These are phyloP conservation scores for Boulengerochromis microlepis DNA, from an alignment of 2,113 vertebrate genomes.

Conservation along the genomic window DNA sequence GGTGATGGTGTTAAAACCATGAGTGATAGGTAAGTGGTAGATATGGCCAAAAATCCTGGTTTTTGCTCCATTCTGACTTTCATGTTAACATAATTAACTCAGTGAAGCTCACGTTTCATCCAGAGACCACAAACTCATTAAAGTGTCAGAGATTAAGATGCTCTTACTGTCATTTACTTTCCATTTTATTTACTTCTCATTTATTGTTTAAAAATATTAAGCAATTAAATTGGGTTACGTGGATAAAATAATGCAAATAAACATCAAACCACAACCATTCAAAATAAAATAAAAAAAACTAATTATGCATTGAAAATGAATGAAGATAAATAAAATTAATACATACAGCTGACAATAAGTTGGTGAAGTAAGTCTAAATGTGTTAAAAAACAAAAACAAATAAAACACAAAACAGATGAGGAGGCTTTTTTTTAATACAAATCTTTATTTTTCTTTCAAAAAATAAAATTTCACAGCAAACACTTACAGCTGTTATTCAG, in stretches of 20 bases:
- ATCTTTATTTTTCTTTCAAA: neutral
- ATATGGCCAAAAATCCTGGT: neutral
- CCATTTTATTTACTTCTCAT: neutral
- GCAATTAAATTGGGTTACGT: neutral
- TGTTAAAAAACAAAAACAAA: neutral
- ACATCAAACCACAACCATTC: neutral
- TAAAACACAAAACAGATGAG: neutral
- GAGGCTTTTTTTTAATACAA: neutral
- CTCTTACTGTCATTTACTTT: neutral
- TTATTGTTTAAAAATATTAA: neutral
- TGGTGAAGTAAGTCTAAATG: neutral
- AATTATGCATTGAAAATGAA: neutral
- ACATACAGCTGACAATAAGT: neutral
- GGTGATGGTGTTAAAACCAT: neutral
- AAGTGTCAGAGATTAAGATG: neutral
- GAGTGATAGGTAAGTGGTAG: neutral
- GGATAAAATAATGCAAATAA: neutral
- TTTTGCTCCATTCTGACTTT: neutral
- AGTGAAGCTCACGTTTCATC: neutral
- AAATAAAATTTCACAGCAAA: neutral
- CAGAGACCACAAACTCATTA: neutral
- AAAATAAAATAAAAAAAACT: neutral
- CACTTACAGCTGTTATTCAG: neutral
- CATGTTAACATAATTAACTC: neutral
- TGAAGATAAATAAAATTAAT: neutral